Conservation (phyloP, 2,113 vertebrate genomes). For the Glaucomys volans region DNA sequence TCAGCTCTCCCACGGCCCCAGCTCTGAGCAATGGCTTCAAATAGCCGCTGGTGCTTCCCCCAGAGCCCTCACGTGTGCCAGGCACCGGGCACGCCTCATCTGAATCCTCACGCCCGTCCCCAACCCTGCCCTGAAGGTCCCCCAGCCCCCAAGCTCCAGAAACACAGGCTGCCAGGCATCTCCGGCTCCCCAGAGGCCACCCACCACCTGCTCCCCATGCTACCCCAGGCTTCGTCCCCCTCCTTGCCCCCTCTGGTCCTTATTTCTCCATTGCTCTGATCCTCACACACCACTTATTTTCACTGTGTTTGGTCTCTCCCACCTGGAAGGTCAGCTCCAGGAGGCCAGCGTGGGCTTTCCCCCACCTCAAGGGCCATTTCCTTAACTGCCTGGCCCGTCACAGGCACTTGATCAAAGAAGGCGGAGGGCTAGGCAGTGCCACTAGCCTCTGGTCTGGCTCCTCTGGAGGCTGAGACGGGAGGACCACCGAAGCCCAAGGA, state of each 20-base stretch:
- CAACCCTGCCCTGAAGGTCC: background rate
- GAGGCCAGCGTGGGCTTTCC: background rate
- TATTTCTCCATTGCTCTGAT: background rate
- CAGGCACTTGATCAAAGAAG: background rate
- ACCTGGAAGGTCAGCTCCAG: background rate
- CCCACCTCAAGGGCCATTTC: no score
- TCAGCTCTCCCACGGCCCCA: background rate
- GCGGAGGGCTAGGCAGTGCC: background rate
- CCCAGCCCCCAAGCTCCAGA: background rate
- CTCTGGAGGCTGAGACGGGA: background rate
- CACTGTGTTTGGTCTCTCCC: background rate
- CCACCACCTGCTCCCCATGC: background rate
- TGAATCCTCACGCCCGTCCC: background rate
- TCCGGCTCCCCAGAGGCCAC: background rate
- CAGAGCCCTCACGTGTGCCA: slow-evolving; percentile 40
- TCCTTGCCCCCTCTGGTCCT: background rate
- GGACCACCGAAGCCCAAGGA: background rate
- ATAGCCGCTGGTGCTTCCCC: slow-evolving; percentile 59
- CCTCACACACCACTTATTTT: background rate
- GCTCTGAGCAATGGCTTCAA: slow-evolving; percentile 58
- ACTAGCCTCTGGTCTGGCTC: background rate
- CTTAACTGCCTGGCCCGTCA: background rate
- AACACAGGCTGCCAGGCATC: background rate
- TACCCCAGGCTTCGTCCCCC: no score
- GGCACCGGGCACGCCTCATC: slow-evolving; percentile 13